Conservation (phyloP, 2,888 invertebrate species). For the Muschampia plurimacula region DNA sequence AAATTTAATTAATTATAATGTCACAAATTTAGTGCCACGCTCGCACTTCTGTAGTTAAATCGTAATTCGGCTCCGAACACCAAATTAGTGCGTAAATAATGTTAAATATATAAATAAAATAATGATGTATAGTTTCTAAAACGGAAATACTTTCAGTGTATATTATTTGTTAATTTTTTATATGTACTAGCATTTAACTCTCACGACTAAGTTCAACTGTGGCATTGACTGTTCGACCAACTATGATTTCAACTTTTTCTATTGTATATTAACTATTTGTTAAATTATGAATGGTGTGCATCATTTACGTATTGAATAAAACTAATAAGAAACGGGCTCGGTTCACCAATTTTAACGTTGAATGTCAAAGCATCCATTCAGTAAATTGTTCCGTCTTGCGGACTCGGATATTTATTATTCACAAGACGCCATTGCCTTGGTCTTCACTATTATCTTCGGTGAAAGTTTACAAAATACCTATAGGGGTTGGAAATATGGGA, state of each 20-base stretch:
- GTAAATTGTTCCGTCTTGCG: neutral
- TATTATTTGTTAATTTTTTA: slow-evolving; percentile 73
- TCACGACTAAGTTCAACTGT: slow-evolving; percentile 9
- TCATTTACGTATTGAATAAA: neutral
- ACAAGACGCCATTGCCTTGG: neutral
- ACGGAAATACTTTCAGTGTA: slow-evolving; percentile 75
- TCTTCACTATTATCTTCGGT: neutral
- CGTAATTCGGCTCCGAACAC: slow-evolving; percentile 76
- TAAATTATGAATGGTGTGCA: neutral
- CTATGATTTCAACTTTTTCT: neutral
- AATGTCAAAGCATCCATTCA: no score
- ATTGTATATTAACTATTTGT: neutral
- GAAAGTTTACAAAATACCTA: neutral
- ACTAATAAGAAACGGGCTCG: no score
- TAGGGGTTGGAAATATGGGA: neutral
- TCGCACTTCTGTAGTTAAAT: slow-evolving; percentile 59
- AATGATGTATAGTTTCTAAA: slow-evolving; percentile 70
- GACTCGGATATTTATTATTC: neutral
- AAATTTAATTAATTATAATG: neutral
- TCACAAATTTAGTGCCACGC: slow-evolving; percentile 49
- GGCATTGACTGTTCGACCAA: neutral
- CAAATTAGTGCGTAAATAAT: slow-evolving; percentile 73
- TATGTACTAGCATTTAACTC: slow-evolving; percentile 1
- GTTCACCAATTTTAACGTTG: no score
- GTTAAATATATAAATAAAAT: slow-evolving; percentile 18